phyloP scores from a whole-genome alignment of 2,888 invertebrate species.

The Ormyrus nitidulus region DNA sequence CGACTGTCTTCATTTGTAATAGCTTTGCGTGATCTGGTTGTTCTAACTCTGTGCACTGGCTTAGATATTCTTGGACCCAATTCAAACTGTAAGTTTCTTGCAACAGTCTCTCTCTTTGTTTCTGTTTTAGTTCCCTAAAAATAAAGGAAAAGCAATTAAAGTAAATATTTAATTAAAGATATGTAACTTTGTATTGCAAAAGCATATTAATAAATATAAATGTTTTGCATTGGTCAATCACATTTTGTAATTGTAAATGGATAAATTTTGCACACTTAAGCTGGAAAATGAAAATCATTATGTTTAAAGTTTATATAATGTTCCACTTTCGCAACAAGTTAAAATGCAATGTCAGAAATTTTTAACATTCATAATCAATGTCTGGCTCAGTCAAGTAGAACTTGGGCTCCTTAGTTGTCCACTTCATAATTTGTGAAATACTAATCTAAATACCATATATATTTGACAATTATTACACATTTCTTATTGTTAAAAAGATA shows the following conservation, averaged over 20 bases:
- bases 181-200: constrained; percentile 6
- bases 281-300: constrained; percentile 9
- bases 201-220: constrained; percentile 13
- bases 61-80: constrained; percentile 58
- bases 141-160: constrained; percentile 11
- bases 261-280: too few relatives aligned
- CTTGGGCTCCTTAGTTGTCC: constrained; percentile 19
- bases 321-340: constrained; percentile 34
- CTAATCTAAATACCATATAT: constrained; percentile 36
- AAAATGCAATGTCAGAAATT: constrained; percentile 38
- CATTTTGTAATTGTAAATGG: too few relatives aligned
- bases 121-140: constrained; percentile 46
- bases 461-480: neutral
- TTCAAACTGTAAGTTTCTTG: constrained; percentile 51
- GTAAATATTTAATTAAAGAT: neutral
- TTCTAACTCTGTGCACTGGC: constrained; percentile 53
- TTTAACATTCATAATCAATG: constrained; percentile 19
- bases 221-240: neutral
- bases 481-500: too few relatives aligned
- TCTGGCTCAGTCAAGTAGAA: neutral
- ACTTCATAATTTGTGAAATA: constrained; percentile 22
- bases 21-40: constrained; percentile 57
- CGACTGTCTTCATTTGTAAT: constrained; percentile 61
- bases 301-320: constrained; percentile 42
- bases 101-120: constrained; percentile 39